A percentile compares a stretch with the other conserved stretches of the same genome.
Conservation (phyloP, 2,797 vertebrate species). For the Molossus alvarezi region DNA sequence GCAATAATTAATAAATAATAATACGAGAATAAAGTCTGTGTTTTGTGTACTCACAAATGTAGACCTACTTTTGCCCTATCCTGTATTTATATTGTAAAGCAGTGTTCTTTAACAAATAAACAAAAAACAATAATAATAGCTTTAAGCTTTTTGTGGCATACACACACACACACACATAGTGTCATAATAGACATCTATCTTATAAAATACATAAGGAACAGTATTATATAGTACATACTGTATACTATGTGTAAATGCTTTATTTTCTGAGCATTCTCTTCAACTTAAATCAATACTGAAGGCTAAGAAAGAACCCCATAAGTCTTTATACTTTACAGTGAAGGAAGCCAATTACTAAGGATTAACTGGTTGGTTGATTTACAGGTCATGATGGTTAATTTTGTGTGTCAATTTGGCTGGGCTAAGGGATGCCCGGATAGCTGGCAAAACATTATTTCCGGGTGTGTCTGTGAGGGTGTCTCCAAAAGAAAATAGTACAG, state of each 20-base stretch:
- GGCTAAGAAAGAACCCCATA: neutral
- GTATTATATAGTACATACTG: neutral
- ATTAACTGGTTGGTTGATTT: neutral
- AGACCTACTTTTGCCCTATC: no score
- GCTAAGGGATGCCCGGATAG: neutral
- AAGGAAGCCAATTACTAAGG: conserved; percentile 30
- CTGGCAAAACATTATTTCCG: neutral
- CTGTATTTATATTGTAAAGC: neutral
- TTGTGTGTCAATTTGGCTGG: neutral
- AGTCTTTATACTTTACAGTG: neutral
- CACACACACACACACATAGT: neutral
- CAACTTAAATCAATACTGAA: neutral
- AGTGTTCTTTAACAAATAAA: neutral
- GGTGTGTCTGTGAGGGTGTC: neutral
- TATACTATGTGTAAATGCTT: neutral
- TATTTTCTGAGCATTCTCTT: conserved; percentile 24
- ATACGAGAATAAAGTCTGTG: no score
- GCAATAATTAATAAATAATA: neutral
- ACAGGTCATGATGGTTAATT: neutral
- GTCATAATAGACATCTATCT: neutral
- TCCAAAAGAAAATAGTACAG: neutral
- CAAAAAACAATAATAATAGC: neutral
- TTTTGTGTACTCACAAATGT: no score
- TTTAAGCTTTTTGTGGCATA: neutral
- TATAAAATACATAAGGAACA: neutral